Evolutionary conservation across 2,113 vertebrate species (phyloP), one percentile per base, ranked within the genome.

Genomic region (Xyrauchen texanus): DNA sequence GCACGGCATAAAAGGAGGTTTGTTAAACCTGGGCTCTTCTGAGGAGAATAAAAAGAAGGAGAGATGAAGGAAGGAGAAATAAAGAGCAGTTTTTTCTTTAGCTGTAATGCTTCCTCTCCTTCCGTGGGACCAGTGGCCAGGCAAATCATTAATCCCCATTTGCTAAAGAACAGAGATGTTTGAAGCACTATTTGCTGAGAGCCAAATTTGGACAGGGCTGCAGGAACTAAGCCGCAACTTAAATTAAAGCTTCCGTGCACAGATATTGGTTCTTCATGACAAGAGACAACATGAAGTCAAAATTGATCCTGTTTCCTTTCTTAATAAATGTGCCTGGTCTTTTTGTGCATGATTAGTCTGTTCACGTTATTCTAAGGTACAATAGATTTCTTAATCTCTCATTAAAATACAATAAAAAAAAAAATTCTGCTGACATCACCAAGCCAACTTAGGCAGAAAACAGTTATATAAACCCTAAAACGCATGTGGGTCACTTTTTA

Each of bases 11-110:
- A 34, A 83, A 80, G 68, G 88, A 88, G 86, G 86, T 89, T 88
- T 88, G 87, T 90, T 88, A 92, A 90, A 92, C 90, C 91, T 89
- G 83, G 86, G 84, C 82, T 85, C 88, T 90, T 90, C 77, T 84
- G 77, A 87, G 83, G 74, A 34, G 21, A 34, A 34, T 34, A 34
- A 34, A 34, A 34, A 34, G 1, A 34, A 34, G 21, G 21, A 78
- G 83, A 83, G 81, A 87, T 34, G 76, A 80, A 62, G 77, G 83
- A 79, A 52, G 81, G 80, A 82, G 81, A 79, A 69, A 79, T 72
- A 81, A 80, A 85, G 78, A 68, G 75, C 78, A 83, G 69, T 57
- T 76, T 76, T 76, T 81, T 78, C 73, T 85, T 80, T 79, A 76
- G 66, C 44, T 47, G 46, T 77, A 79, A 78, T 78, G 74, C 80